Percentiles rank a stretch among this genome's conserved stretches.
These are phyloP conservation scores for Triplophysa yarkandensis DNA, from an alignment of 2,797 vertebrate species.

Conservation along the genomic window DNA sequence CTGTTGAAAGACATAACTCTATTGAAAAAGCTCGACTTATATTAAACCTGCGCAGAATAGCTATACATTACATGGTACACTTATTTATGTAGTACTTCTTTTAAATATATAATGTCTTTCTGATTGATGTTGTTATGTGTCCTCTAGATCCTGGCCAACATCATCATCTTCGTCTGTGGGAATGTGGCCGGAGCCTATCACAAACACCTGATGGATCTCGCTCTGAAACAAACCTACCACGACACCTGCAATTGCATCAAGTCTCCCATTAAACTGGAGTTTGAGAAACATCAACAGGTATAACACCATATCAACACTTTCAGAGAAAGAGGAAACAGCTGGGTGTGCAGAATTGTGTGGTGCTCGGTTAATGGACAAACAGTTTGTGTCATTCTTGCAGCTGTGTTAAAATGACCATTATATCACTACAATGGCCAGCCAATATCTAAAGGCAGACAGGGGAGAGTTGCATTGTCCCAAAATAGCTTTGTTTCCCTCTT, in stretches of 20 bases:
- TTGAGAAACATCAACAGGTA: constrained; percentile 98
- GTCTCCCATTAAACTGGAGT: constrained; percentile 96
- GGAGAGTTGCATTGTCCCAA: constrained; percentile 36
- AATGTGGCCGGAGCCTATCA: constrained; percentile 96
- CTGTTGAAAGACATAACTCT: too few species aligned
- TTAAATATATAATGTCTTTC: too few species aligned
- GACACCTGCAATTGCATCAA: constrained; percentile 99
- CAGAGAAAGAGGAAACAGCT: not conserved
- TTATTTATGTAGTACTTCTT: too few species aligned
- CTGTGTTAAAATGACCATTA: constrained; percentile 43
- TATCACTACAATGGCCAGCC: constrained; percentile 42
- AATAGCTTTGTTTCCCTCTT: constrained; percentile 47
- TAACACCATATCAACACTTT: constrained; percentile 16
- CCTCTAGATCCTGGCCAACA: constrained; percentile 90
- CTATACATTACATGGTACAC: too few species aligned
- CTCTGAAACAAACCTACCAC: constrained; percentile 93
- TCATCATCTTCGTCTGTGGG: constrained; percentile 96
- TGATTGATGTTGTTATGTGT: constrained; percentile 24
- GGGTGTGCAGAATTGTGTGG: not conserved
- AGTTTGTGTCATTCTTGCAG: constrained; percentile 50
- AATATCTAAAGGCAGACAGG: constrained; percentile 30
- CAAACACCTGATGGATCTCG: constrained; percentile 96
- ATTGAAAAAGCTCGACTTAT: too few species aligned
- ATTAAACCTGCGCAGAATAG: too few species aligned
- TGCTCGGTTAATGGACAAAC: not conserved